Evolutionary conservation across 2,888 invertebrate genomes (phyloP).

Genomic region (Lasius fuliginosus): DNA sequence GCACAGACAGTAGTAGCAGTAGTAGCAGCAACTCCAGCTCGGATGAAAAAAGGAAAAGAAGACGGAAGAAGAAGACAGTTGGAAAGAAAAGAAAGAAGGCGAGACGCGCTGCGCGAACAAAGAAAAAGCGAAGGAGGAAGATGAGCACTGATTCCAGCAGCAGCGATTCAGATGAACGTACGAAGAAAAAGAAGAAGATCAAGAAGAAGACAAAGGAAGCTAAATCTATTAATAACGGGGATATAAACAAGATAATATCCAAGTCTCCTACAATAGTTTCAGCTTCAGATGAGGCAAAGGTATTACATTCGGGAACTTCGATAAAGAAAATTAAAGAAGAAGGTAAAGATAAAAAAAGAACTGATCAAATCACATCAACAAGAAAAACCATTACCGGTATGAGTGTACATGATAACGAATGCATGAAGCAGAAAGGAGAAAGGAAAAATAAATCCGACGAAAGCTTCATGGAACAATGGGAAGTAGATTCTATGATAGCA

Average conservation of each 20-base stretch:
- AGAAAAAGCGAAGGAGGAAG: conserved; percentile 79
- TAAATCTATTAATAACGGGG: conserved; percentile 47
- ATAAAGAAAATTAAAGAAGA: conserved; percentile 70
- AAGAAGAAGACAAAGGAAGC: conserved; percentile 61
- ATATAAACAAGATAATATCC: conserved; percentile 52
- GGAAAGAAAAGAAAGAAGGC: conserved; percentile 79
- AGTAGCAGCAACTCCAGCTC: conserved; percentile 77
- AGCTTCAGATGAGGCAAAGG: conserved; percentile 34
- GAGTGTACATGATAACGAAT: conserved; percentile 40
- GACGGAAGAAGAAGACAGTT: conserved; percentile 68
- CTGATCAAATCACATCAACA: conserved; percentile 47
- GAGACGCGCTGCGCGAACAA: conserved; percentile 74
- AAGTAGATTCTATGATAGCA: conserved; percentile 70
- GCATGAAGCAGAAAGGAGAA: conserved; percentile 31
- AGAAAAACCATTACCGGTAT: conserved; percentile 42
- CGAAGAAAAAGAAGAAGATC: conserved; percentile 55
- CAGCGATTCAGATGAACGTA: conserved; percentile 78
- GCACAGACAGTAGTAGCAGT: conserved; percentile 78
- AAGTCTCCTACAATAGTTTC: conserved; percentile 56
- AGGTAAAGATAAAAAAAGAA: conserved; percentile 40
- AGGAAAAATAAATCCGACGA: conserved; percentile 60
- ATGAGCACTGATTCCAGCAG: conserved; percentile 79
- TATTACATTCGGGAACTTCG: conserved; percentile 39
- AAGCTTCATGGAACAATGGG: conserved; percentile 76
- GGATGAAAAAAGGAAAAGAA: conserved; percentile 75